These are phyloP conservation scores for Calameuta pallipes DNA, from an alignment of 2,888 invertebrate genomes.

Conservation along the genomic window DNA sequence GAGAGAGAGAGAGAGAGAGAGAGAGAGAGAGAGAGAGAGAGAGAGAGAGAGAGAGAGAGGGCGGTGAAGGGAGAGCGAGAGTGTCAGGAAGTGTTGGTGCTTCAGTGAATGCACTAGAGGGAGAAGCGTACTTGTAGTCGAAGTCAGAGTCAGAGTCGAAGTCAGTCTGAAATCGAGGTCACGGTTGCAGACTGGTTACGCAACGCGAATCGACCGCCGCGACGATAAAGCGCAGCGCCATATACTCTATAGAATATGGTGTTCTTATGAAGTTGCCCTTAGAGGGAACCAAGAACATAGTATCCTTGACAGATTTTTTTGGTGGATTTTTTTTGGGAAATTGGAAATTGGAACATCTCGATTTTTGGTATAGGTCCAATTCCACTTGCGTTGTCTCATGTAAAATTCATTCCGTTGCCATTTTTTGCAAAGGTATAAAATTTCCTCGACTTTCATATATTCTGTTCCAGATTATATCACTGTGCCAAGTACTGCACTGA, in stretches of 20 bases:
- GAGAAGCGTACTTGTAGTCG: constrained; percentile 24
- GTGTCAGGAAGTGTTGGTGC: constrained; percentile 16
- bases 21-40: neutral
- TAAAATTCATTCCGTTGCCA: neutral
- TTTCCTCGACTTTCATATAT: neutral
- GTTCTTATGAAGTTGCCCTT: neutral
- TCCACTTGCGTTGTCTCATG: neutral
- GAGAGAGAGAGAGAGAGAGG: too few species aligned
- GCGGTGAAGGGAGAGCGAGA: neutral
- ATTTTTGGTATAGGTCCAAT: neutral
- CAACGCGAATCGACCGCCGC: constrained; percentile 28
- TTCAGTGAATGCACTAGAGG: constrained; percentile 25
- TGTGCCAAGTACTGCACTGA: neutral
- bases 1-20: too few species aligned
- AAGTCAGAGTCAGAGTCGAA: constrained; percentile 32
- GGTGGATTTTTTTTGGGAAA: too few species aligned
- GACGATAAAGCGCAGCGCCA: neutral
- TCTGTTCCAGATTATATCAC: neutral
- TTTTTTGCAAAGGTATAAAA: neutral
- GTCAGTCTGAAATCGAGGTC: constrained; percentile 52
- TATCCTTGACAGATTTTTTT: neutral
- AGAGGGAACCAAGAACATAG: neutral
- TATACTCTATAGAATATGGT: neutral
- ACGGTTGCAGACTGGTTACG: constrained; percentile 51
- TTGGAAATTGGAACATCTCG: neutral